Base-by-base conservation (phyloP, 2,113 vertebrate genomes). In the Cryptomyrus ogoouensis region DNA sequence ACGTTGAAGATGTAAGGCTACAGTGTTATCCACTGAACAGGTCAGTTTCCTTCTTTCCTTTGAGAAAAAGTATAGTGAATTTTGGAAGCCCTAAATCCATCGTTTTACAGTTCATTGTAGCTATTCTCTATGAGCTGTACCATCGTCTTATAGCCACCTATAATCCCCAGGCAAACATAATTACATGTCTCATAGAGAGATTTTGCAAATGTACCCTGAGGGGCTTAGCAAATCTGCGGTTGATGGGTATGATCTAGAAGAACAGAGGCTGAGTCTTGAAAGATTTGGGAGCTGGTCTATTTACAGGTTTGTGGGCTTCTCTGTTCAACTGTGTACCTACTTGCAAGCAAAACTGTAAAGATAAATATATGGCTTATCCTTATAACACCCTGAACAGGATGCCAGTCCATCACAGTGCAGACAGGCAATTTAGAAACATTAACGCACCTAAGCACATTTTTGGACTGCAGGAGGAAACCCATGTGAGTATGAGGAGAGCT, bases 121-220 rank as follows among this genome's bases (percentile, higher is more conserved):
- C 17, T 80, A 19, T 39, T 80, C 31, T 35, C 74, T 80, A 80
- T 39, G 10, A 80, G 42, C 49, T 56, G 49, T 58, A 1, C 46
- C 35, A n/a, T 46, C 35, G 1, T 83, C 42, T 80, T 15, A 42
- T 49, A 35, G 42, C 47, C 35, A 49, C 12, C 9, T 52, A 35
- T 89, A 83, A 88, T 88, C 88, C 88, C 58, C 39, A 83, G 66
- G 88, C 90, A 91, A 87, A 50, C 47, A 88, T 90, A 91, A 91
- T 91, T 90, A 90, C 87, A 91, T 74, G 83, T 88, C 89, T 80
- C 88, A 89, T 84, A 74, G 19, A 42, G n/a, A 52, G 19, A 87
- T 90, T 89, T 58, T 74, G 56, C 88, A 88, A 39, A 88, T 58
- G 53, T 52, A 87, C 83, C 83, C 53, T 39, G 85, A 58, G 19